Conservation (phyloP, 2,113 vertebrate genomes). For the Sisor rabdophorus region DNA sequence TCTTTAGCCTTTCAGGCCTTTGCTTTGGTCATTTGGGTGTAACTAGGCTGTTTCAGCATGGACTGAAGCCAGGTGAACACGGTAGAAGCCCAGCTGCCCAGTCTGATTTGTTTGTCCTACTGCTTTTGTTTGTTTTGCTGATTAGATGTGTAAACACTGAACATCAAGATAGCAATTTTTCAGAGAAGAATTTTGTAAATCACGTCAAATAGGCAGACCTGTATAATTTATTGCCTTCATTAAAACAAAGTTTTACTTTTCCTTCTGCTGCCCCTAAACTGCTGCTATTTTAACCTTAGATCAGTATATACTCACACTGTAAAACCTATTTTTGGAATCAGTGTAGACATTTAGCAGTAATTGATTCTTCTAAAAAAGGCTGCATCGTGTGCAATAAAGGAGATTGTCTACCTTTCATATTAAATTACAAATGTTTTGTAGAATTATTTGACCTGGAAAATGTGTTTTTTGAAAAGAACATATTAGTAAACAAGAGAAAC, state of each 20-base stretch:
- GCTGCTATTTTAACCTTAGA: not conserved
- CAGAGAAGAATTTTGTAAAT: slow-evolving; percentile 26
- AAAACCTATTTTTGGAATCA: not conserved
- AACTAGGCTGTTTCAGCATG: slow-evolving; percentile 53
- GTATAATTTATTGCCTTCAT: slow-evolving; percentile 33
- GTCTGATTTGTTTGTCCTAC: slow-evolving; percentile 61
- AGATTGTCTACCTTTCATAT: not conserved
- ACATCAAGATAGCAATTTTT: slow-evolving; percentile 45
- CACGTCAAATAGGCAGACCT: slow-evolving; percentile 14
- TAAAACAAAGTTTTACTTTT: not conserved
- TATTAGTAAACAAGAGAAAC: not conserved
- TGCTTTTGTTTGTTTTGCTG: slow-evolving; percentile 62
- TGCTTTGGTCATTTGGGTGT: slow-evolving; percentile 38
- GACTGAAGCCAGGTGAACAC: slow-evolving; percentile 53
- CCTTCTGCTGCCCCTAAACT: not conserved
- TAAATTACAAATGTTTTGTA: not conserved
- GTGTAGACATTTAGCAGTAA: not conserved
- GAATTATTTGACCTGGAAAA: not conserved
- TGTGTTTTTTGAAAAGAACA: not conserved
- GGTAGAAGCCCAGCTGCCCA: slow-evolving; percentile 53
- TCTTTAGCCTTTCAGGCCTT: slow-evolving; percentile 42
- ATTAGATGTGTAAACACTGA: slow-evolving; percentile 61
- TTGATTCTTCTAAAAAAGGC: not conserved
- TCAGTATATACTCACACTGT: not conserved
- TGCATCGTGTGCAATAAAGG: not conserved